Conservation (phyloP, 1,140 invertebrate genomes). For the Spodoptera litura region DNA sequence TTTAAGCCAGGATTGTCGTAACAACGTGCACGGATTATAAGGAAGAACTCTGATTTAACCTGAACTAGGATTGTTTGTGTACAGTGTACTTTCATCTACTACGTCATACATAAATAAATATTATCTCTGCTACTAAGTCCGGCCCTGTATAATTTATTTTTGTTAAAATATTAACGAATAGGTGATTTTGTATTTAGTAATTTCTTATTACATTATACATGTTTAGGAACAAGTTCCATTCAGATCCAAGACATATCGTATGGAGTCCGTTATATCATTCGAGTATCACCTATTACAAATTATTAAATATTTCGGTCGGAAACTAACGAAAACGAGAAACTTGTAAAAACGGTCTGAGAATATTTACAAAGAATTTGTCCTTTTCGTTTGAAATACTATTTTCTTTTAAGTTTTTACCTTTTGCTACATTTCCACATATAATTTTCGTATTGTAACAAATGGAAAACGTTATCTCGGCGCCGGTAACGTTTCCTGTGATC, state of each 20-base stretch:
- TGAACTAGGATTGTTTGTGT: neutral
- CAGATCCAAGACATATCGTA: too few species aligned
- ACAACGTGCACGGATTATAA: neutral
- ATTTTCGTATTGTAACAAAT: slow-evolving; percentile 56
- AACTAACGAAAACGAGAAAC: too few species aligned
- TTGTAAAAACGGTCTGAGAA: neutral
- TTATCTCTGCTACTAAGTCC: too few species aligned
- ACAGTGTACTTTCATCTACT: too few species aligned
- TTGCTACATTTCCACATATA: neutral
- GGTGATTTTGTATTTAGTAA: too few species aligned
- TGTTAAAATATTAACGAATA: neutral
- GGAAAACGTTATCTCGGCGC: slow-evolving; percentile 62
- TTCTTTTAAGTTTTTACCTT: neutral
- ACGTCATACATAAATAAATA: too few species aligned
- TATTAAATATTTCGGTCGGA: too few species aligned
- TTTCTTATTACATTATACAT: too few species aligned
- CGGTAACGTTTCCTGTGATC: slow-evolving; percentile 67
- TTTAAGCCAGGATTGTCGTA: slow-evolving; percentile 8
- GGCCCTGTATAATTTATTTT: neutral
- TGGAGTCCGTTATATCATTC: too few species aligned
- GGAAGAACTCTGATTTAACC: slow-evolving; percentile 4
- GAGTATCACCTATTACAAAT: too few species aligned
- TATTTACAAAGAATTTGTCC: too few species aligned
- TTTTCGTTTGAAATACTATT: neutral
- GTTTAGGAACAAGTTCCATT: too few species aligned